phyloP scores from a whole-genome alignment of 2,888 invertebrate genomes.

The Drosophila phalerata region DNA sequence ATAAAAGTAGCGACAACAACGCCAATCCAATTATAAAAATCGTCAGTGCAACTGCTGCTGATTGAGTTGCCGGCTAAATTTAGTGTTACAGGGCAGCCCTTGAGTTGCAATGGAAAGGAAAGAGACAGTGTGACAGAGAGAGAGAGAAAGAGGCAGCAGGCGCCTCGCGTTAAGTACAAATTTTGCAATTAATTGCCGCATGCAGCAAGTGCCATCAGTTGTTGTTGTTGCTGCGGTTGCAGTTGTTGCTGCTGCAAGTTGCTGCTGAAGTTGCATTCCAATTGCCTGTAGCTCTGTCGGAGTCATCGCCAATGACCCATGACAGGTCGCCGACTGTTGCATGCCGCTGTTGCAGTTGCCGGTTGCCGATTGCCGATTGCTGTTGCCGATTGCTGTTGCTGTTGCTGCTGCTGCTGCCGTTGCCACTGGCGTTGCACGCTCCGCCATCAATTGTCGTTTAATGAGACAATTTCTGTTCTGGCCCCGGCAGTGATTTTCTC shows the following conservation, averaged over 20 bases:
- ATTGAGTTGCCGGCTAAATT: slow-evolving; percentile 76
- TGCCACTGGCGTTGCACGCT: slow-evolving; percentile 62
- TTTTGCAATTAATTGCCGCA: slow-evolving; percentile 71
- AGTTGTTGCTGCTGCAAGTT: slow-evolving; percentile 1
- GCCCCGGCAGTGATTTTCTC: slow-evolving; percentile 29
- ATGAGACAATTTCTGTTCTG: slow-evolving; percentile 77
- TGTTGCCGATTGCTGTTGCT: slow-evolving; percentile 6
- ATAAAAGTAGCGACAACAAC: slow-evolving; percentile 44
- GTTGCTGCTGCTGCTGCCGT: slow-evolving; percentile 48
- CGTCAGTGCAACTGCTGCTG: slow-evolving; percentile 67
- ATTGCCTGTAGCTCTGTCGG: slow-evolving; percentile 24
- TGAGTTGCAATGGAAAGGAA: neutral
- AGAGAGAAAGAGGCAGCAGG: slow-evolving; percentile 33
- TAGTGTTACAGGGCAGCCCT: slow-evolving; percentile 35
- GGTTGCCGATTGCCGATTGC: slow-evolving; percentile 9
- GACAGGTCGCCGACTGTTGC: slow-evolving; percentile 17
- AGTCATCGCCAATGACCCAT: slow-evolving; percentile 78
- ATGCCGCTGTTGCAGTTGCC: neutral
- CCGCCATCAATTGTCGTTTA: slow-evolving; percentile 84
- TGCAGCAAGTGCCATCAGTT: slow-evolving; percentile 41
- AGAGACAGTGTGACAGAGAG: neutral
- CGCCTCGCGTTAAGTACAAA: slow-evolving; percentile 48
- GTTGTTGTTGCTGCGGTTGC: neutral
- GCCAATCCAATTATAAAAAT: slow-evolving; percentile 72
- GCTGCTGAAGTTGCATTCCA: slow-evolving; percentile 20